phyloP scores from a whole-genome alignment of 30 jellyfish, hydroid and myxozoan genomes.

The Hydractinia echinata region DNA sequence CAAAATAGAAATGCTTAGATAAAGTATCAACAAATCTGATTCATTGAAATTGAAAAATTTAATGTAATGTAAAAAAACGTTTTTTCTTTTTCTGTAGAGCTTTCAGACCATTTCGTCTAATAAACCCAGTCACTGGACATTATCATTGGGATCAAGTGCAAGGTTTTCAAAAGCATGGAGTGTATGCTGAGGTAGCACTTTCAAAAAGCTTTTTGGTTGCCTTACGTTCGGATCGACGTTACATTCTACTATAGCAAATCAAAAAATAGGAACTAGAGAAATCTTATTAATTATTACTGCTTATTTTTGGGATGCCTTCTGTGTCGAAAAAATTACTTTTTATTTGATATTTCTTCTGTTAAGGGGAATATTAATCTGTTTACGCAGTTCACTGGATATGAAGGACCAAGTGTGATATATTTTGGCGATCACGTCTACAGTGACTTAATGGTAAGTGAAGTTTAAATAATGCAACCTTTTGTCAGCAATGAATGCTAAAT shows the following conservation, averaged over 20 bases:
- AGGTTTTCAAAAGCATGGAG: slow-evolving; percentile 62
- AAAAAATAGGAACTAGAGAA: neutral
- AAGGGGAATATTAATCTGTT: slow-evolving; percentile 80
- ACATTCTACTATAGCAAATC: neutral
- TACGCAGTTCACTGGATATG: slow-evolving; percentile 88
- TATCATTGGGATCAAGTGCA: slow-evolving; percentile 76
- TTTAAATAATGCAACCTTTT: neutral
- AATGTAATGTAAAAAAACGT: neutral
- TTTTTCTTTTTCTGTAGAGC: neutral
- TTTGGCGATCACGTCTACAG: slow-evolving; percentile 96
- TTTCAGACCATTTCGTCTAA: slow-evolving; percentile 76
- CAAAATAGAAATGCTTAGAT: too few species aligned
- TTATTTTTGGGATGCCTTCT: too few species aligned
- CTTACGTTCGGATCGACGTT: too few species aligned
- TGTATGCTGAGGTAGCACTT: slow-evolving; percentile 63
- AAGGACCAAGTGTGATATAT: slow-evolving; percentile 87
- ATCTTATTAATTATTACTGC: too few species aligned
- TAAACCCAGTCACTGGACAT: slow-evolving; percentile 62
- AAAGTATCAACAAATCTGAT: too few species aligned
- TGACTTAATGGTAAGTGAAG: slow-evolving; percentile 69
- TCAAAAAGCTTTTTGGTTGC: neutral
- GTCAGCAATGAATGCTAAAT: neutral
- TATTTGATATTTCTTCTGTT: neutral
- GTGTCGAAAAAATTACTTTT: too few species aligned
- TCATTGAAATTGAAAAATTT: too few species aligned